These are phyloP conservation scores for Gnathonemus longibarbis DNA, from an alignment of 2,113 vertebrate species.

Conservation along the genomic window DNA sequence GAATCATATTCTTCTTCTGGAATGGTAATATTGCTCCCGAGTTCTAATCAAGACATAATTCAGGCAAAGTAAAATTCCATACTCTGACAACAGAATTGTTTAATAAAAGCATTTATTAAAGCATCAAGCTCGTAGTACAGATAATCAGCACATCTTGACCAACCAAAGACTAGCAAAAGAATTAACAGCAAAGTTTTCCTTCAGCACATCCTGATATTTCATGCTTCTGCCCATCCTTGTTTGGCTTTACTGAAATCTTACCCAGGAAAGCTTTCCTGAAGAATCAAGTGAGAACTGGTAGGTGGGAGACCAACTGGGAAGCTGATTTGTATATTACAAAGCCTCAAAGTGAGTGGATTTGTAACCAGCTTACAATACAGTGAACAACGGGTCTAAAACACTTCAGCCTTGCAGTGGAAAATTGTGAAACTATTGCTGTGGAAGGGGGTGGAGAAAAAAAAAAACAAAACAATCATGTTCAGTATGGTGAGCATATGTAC, in stretches of 20 bases:
- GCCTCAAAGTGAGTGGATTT: conserved; percentile 29
- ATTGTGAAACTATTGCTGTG: background rate
- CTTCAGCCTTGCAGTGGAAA: conserved; percentile 8
- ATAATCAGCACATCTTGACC: conserved; percentile 71
- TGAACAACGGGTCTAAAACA: conserved; percentile 8
- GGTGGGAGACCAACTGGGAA: background rate
- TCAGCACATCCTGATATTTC: conserved; percentile 45
- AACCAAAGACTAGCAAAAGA: conserved; percentile 67
- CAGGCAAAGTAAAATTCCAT: background rate
- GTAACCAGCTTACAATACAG: conserved; percentile 13
- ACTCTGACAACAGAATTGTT: background rate
- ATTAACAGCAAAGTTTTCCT: conserved; percentile 58
- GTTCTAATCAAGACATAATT: background rate
- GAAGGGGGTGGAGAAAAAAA: background rate
- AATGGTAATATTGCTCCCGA: background rate
- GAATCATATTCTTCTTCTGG: background rate
- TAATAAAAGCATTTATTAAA: conserved; percentile 50
- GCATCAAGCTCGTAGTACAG: conserved; percentile 68
- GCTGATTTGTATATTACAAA: conserved; percentile 1
- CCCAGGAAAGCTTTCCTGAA: background rate
- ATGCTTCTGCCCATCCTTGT: conserved; percentile 38
- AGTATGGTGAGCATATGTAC: background rate
- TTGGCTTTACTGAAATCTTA: conserved; percentile 12
- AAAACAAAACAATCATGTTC: background rate
- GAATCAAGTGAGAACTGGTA: background rate